Base-by-base conservation (phyloP, 2,888 invertebrate species). In the Eupithecia subfuscata region DNA sequence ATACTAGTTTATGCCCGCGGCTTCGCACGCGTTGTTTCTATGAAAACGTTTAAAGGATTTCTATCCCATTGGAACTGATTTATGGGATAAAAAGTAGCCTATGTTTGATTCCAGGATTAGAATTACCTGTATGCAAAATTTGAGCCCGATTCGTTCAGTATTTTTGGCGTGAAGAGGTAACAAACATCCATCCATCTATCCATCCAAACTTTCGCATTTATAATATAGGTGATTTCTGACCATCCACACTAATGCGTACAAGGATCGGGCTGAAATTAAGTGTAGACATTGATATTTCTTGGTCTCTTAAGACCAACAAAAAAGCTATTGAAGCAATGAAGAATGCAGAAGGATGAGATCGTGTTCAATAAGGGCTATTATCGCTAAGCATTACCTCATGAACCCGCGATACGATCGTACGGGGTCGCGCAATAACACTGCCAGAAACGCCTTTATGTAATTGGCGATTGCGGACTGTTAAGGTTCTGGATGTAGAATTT, bases 371-470 rank as follows among this genome's bases (percentile, higher is more conserved):
- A 70, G 25, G 56, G 74, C 40, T 56, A 74, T 70, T 69, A 30
- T 64, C 60, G 75, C 69, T 64, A 76, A 74, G 71, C 68, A 60
- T 70, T n/a, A 43, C 68, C 69, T 37, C 70, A 70, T 76, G 80
- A 81, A 81, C 83, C 81, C 78, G 81, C 85, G 90, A 89, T 90
- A 81, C 82, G 87, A 90, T 90, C 91, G 84, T 82, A 78, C 85
- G 88, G 87, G 90, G 91, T 91, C 91, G 88, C 88, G 89, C 89
- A 90, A 90, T 91, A 91, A 90, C 91, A 91, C 69, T 14, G 85
- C 89, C 90, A 89, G 88, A 89, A 90, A 90, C 88, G 89, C 90
- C 89, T 89, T 89, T 89, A 85, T 90, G 89, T 91, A 89, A 91
- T 91, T 91, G 90, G 87, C 86, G 84, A 83, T 83, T 81, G 64